Evolutionary conservation across 2,113 vertebrate species (phyloP), one percentile per base, ranked within the genome.

Genomic region (Hyperoodon ampullatus): DNA sequence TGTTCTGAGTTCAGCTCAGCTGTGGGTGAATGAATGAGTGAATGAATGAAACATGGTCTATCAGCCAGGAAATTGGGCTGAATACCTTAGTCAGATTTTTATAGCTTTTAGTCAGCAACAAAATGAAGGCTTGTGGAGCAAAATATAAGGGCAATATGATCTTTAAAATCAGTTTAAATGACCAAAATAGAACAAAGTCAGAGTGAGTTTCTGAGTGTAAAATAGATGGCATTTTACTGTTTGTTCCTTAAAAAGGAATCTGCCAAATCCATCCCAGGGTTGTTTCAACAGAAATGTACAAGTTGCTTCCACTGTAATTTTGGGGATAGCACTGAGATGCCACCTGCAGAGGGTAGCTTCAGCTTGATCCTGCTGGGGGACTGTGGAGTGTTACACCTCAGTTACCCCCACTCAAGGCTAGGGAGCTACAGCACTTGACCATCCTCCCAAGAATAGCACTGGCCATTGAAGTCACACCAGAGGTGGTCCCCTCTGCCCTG

Each of bases 111-210:
- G 16, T 74, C 33, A 66, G 23, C 65, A 68, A 80, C 50, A 80
- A 58, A 68, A 91, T 88, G 58, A 93, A 60, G 53, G 10, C 6
- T 70, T 68, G 5, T 77, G 11, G 50, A 75, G 19, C 30, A 91
- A 95, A 88, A 65, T 24, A 4, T n/a, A 81, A 63, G 65, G 81
- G 70, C 5, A 61, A 70, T 39, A 74, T 71, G 44, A 66, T 77
- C 70, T 94, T 94, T 83, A 53, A 93, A 90, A 75, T 90, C 26
- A 82, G 10, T 61, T 89, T 96, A 61, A 91, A 65, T 58, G 65
- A 82, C 85, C 28, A 55, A 70, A 89, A 60, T 35, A 95, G 23
- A 88, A 87, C 23, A 21, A 88, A 95, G 68, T 58, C 28, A 35
- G 28, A 82, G 42, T 65, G 65, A 84, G 44, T 71, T 90, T 92